Evolutionary conservation across 2,113 vertebrate species (phyloP).

Genomic region (Tetrao urogallus): DNA sequence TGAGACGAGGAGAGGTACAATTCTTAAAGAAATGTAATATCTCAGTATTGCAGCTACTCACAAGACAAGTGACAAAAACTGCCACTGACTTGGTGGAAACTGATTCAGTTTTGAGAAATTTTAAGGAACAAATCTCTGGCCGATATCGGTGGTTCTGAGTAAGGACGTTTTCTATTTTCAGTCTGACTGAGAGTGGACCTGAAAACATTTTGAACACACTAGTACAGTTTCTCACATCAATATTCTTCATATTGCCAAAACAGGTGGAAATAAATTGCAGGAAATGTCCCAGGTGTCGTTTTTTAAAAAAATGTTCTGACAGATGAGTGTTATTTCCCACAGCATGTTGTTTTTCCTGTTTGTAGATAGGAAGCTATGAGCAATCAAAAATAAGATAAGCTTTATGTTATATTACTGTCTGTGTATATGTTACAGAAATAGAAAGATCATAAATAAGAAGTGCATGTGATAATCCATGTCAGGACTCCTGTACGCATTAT

Average conservation of each 20-base stretch:
- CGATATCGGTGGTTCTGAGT: background rate
- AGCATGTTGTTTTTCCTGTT: background rate
- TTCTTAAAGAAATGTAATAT: background rate
- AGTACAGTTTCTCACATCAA: background rate
- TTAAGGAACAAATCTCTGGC: background rate
- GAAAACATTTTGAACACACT: background rate
- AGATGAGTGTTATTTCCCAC: background rate
- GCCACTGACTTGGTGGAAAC: background rate
- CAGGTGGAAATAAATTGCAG: background rate
- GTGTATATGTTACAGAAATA: background rate
- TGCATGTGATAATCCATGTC: background rate
- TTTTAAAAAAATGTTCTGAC: background rate
- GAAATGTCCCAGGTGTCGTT: background rate
- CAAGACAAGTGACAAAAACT: background rate
- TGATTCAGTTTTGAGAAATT: background rate
- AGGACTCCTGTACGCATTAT: background rate
- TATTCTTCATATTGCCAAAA: background rate
- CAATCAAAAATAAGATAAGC: background rate
- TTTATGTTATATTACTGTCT: background rate
- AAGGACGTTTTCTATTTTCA: background rate
- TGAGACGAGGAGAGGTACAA: background rate
- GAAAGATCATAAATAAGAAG: background rate
- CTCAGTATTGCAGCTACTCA: background rate
- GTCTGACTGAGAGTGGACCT: background rate
- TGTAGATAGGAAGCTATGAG: background rate